phyloP scores from a whole-genome alignment of 53 echinoderm and acorn worm species.

The Apostichopus leukothele region DNA sequence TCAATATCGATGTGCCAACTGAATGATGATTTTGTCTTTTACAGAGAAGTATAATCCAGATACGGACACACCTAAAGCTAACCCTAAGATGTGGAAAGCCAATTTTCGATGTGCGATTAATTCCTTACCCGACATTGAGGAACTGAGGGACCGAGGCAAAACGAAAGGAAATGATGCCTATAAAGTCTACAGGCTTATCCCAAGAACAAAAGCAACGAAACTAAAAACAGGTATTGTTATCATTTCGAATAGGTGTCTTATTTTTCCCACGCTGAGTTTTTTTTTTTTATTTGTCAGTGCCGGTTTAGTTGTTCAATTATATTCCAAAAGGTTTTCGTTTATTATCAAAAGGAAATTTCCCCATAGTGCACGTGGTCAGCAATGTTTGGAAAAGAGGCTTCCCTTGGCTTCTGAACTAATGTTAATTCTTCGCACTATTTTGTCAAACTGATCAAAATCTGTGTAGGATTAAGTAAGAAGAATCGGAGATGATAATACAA shows the following conservation, averaged over 20 bases:
- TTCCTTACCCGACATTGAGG: slow-evolving; percentile 96
- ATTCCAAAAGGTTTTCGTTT: background rate
- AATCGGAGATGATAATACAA: too few species aligned
- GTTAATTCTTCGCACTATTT: too few species aligned
- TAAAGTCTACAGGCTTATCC: slow-evolving; percentile 88
- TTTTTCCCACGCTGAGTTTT: slow-evolving; percentile 1
- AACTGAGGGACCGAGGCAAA: slow-evolving; percentile 81
- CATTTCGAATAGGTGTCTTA: background rate
- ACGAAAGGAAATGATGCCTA: slow-evolving; percentile 93
- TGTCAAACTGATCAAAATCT: too few species aligned
- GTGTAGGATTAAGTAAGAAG: too few species aligned
- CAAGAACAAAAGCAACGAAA: slow-evolving; percentile 64
- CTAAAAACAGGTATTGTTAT: slow-evolving; percentile 44
- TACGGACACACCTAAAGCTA: slow-evolving; percentile 75
- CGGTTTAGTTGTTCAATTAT: background rate
- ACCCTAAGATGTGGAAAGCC: slow-evolving; percentile 98
- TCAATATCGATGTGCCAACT: too few species aligned
- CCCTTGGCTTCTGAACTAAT: too few species aligned
- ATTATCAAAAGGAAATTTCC: slow-evolving; percentile 15
- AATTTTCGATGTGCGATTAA: slow-evolving; percentile 99
- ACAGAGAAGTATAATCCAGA: slow-evolving; percentile 88
- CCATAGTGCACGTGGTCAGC: slow-evolving; percentile 1
- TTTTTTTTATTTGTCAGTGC: background rate
- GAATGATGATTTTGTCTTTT: background rate
- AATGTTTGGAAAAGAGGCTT: too few species aligned